phyloP scores from a whole-genome alignment of 2,113 vertebrate species.

The Antechinus flavipes region DNA sequence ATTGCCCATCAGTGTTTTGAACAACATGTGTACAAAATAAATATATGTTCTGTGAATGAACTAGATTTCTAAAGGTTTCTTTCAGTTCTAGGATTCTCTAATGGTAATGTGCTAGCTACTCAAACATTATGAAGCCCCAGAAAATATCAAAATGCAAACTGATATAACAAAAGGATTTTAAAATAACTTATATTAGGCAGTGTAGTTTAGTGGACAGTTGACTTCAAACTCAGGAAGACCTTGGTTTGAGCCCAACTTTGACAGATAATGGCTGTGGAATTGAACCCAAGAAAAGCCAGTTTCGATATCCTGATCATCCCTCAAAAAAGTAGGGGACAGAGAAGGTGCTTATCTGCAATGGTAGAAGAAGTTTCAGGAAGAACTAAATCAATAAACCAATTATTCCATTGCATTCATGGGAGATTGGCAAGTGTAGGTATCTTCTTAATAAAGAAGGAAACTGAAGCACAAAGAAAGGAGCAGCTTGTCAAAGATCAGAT shows the following conservation, averaged over 20 bases:
- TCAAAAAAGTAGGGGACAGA: not conserved
- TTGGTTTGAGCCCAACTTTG: not conserved
- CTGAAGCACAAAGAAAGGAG: constrained; percentile 22
- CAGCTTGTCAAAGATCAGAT: not conserved
- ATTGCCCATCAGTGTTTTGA: not conserved
- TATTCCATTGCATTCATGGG: constrained; percentile 2
- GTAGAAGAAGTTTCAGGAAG: not conserved
- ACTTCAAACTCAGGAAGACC: not conserved
- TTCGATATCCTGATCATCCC: not conserved
- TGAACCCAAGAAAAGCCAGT: not conserved
- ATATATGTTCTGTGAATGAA: not conserved
- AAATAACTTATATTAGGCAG: not conserved
- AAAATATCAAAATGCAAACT: constrained; percentile 44
- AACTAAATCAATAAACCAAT: not conserved
- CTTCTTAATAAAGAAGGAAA: constrained; percentile 34
- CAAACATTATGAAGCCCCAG: constrained; percentile 4
- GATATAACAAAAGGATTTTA: constrained; percentile 25
- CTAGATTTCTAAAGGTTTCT: not conserved
- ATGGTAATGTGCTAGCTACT: constrained; percentile 27
- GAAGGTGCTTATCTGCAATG: not conserved
- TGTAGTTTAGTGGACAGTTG: not conserved
- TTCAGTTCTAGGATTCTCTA: constrained; percentile 23
- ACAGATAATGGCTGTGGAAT: not conserved
- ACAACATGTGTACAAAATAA: not conserved
- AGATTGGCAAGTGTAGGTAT: constrained; percentile 38